phyloP scores from a whole-genome alignment of 2,888 invertebrate species.

The Eudasyphora cyanicolor region DNA sequence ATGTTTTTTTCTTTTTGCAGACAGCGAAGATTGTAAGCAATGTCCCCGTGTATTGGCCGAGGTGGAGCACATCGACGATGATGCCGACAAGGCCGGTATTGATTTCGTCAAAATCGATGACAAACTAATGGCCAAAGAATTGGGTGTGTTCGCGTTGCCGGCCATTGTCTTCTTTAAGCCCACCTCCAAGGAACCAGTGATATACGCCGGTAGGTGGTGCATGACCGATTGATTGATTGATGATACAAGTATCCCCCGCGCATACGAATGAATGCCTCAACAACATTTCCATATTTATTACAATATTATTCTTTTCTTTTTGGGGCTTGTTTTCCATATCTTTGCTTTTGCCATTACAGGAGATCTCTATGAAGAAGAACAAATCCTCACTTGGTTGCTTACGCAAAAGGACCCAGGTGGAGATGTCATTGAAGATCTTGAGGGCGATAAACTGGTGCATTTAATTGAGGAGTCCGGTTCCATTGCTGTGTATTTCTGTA shows the following conservation, averaged over 20 bases:
- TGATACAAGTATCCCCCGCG: not conserved
- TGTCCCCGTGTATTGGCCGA: constrained; percentile 92
- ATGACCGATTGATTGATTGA: not conserved
- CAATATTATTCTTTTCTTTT: not conserved
- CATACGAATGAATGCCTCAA: no score
- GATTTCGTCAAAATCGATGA: constrained; percentile 96
- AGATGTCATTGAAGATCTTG: constrained; percentile 93
- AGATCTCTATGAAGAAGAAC: constrained; percentile 92
- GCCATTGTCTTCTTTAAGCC: constrained; percentile 94
- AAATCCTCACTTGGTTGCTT: constrained; percentile 93
- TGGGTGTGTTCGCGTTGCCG: constrained; percentile 93
- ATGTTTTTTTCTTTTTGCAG: constrained; percentile 81
- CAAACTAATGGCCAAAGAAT: constrained; percentile 91
- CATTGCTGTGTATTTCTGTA: constrained; percentile 95
- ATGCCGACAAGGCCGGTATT: constrained; percentile 93
- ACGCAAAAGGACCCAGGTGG: constrained; percentile 95
- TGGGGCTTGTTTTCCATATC: not conserved
- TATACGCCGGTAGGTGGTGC: constrained; percentile 88
- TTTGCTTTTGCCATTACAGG: constrained; percentile 80
- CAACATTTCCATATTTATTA: no score
- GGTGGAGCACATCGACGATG: constrained; percentile 96
- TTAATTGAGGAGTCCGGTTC: constrained; percentile 90
- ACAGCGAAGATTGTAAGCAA: constrained; percentile 97
- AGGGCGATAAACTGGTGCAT: constrained; percentile 88
- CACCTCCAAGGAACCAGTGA: constrained; percentile 93